Percentiles rank a stretch among this genome's conserved stretches.
Conservation (phyloP, 2,113 vertebrate species). For the Phrynosoma blainvillii region DNA sequence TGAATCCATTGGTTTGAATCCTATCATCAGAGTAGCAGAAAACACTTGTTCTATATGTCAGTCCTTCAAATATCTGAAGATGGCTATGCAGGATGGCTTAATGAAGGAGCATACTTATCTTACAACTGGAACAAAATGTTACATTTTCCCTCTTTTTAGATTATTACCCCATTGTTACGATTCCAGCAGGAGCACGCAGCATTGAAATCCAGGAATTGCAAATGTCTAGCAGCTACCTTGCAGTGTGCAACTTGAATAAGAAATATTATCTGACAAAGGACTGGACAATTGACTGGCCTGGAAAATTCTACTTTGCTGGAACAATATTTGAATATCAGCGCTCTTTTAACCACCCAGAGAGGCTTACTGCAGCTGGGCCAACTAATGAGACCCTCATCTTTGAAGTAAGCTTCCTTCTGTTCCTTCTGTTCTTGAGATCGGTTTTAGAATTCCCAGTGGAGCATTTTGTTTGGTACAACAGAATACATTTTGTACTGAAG, state of each 20-base stretch:
- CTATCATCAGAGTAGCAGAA: no score
- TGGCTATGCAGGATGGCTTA: no score
- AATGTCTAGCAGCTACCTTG: slow-evolving; percentile 90
- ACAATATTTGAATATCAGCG: slow-evolving; percentile 91
- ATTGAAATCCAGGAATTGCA: slow-evolving; percentile 87
- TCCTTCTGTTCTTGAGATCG: slow-evolving; percentile 59
- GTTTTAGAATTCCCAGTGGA: slow-evolving; percentile 63
- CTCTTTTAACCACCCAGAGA: slow-evolving; percentile 86
- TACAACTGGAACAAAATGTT: background rate
- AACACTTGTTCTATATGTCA: no score
- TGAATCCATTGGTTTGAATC: no score
- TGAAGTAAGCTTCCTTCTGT: slow-evolving; percentile 86
- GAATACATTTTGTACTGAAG: slow-evolving; percentile 54
- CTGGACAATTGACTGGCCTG: slow-evolving; percentile 96
- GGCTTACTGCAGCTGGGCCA: slow-evolving; percentile 87
- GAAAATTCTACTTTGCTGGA: slow-evolving; percentile 90
- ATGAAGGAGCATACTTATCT: background rate
- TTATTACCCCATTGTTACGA: slow-evolving; percentile 88
- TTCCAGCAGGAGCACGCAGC: slow-evolving; percentile 89
- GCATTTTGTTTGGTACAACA: slow-evolving; percentile 58
- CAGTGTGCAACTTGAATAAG: slow-evolving; percentile 82
- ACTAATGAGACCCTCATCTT: slow-evolving; percentile 97
- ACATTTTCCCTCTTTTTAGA: slow-evolving; percentile 72
- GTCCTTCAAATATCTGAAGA: no score
- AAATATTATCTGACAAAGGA: slow-evolving; percentile 92